A percentile compares a stretch with the other conserved stretches of the same genome.
These are phyloP conservation scores for Pedionomus torquatus DNA, from an alignment of 2,113 vertebrate species.

Conservation along the genomic window DNA sequence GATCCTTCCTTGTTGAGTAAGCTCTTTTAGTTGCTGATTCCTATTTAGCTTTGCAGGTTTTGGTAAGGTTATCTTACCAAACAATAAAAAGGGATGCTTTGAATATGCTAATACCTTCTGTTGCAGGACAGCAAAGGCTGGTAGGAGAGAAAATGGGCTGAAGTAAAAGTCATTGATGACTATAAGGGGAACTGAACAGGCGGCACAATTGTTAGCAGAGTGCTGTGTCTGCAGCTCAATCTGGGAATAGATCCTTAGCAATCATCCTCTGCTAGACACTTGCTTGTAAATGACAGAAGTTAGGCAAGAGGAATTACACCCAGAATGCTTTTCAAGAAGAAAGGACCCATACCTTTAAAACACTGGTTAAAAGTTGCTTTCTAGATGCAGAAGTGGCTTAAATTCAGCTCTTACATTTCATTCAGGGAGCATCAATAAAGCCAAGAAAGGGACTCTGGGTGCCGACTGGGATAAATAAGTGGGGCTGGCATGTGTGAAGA, in stretches of 20 bases:
- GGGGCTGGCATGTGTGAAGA: neutral
- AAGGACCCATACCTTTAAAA: neutral
- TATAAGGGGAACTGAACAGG: neutral
- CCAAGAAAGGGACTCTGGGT: neutral
- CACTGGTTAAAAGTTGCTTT: neutral
- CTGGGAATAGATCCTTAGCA: neutral
- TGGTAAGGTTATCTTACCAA: neutral
- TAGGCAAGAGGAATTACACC: neutral
- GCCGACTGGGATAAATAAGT: neutral
- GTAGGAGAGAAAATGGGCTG: neutral
- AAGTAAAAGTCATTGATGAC: neutral
- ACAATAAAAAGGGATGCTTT: neutral
- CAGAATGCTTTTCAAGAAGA: neutral
- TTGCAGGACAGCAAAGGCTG: neutral
- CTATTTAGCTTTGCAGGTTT: neutral
- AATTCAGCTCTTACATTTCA: neutral
- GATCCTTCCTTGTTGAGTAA: neutral
- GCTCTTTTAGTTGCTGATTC: neutral
- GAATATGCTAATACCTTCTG: constrained; percentile 18
- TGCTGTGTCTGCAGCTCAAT: neutral
- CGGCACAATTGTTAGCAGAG: neutral
- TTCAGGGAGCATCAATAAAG: neutral
- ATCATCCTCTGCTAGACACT: neutral
- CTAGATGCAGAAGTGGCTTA: neutral
- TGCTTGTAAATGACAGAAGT: neutral